Evolutionary conservation across 1,140 invertebrate species (phyloP).

Genomic region (Scaptomyza hsui): DNA sequence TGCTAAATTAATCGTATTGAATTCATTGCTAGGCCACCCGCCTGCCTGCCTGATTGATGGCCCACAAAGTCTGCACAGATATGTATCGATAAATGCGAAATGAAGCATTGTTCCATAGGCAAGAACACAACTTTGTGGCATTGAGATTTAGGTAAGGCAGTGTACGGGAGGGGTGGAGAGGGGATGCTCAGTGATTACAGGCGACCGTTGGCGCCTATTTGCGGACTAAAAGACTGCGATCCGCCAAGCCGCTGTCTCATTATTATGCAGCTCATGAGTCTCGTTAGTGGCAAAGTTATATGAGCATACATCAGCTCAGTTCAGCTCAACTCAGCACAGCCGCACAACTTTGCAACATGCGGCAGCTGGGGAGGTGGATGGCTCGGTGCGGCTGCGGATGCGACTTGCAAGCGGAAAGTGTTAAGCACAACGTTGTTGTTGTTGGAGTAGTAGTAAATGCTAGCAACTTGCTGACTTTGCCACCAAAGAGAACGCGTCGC

Average conservation of each 20-base stretch:
- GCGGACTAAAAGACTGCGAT: slow-evolving; percentile 21
- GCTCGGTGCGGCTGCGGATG: slow-evolving; percentile 5
- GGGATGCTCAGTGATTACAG: slow-evolving; percentile 47
- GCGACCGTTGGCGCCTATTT: slow-evolving; percentile 47
- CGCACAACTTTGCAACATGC: slow-evolving; percentile 78
- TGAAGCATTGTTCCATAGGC: slow-evolving; percentile 38
- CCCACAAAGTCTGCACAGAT: background rate
- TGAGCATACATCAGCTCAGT: slow-evolving; percentile 72
- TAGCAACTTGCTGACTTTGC: slow-evolving; percentile 48
- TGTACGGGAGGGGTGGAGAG: background rate
- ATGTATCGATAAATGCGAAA: slow-evolving; percentile 39
- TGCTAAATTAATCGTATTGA: slow-evolving; percentile 77
- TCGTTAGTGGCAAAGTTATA: slow-evolving; percentile 81
- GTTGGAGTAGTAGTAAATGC: slow-evolving; percentile 59
- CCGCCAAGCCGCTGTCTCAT: slow-evolving; percentile 47
- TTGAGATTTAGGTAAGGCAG: background rate
- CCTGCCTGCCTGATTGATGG: slow-evolving; percentile 61
- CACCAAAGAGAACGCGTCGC: slow-evolving; percentile 18
- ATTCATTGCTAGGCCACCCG: slow-evolving; percentile 56
- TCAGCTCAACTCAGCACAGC: slow-evolving; percentile 3
- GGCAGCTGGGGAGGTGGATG: background rate
- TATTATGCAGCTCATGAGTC: slow-evolving; percentile 79
- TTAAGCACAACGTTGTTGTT: slow-evolving; percentile 59
- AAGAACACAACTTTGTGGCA: slow-evolving; percentile 2
- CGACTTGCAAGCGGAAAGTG: slow-evolving; percentile 67